Evolutionary conservation across 2,113 vertebrate genomes (phyloP).

Genomic region (Leptosomus discolor): DNA sequence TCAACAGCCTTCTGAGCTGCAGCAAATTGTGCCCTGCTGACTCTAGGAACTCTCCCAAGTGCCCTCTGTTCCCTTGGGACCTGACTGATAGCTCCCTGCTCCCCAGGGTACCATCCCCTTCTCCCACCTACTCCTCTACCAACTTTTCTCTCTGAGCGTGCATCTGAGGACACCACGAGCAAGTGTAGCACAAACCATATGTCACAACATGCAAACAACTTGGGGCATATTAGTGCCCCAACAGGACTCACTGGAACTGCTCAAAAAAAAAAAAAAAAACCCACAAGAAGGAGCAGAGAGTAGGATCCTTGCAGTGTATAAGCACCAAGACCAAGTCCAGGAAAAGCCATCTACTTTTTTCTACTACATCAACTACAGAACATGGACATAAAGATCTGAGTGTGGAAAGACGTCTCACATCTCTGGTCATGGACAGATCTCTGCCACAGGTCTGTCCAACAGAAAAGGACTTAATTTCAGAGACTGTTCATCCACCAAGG

Average conservation of each 20-base stretch:
- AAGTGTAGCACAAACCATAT: fast-evolving
- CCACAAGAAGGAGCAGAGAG: fast-evolving
- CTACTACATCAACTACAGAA: neutral
- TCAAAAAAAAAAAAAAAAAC: neutral
- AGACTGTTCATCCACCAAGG: neutral
- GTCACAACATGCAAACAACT: neutral
- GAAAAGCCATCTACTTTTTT: neutral
- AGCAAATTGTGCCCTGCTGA: neutral
- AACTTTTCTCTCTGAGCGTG: neutral
- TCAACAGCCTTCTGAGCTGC: neutral
- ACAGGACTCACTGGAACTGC: fast-evolving
- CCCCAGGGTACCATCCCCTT: neutral
- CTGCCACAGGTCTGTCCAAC: neutral
- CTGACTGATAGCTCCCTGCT: neutral
- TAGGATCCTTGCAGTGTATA: neutral
- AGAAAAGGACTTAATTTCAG: neutral
- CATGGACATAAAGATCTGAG: neutral
- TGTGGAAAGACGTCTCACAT: neutral
- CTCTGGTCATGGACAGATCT: neutral
- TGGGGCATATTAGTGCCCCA: neutral
- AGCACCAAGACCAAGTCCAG: neutral
- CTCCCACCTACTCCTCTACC: neutral
- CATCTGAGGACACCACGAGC: neutral
- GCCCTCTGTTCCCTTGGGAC: neutral
- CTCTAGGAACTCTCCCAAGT: neutral